phyloP scores from a whole-genome alignment of 2,797 vertebrate genomes.

The Neopelma chrysocephalum region DNA sequence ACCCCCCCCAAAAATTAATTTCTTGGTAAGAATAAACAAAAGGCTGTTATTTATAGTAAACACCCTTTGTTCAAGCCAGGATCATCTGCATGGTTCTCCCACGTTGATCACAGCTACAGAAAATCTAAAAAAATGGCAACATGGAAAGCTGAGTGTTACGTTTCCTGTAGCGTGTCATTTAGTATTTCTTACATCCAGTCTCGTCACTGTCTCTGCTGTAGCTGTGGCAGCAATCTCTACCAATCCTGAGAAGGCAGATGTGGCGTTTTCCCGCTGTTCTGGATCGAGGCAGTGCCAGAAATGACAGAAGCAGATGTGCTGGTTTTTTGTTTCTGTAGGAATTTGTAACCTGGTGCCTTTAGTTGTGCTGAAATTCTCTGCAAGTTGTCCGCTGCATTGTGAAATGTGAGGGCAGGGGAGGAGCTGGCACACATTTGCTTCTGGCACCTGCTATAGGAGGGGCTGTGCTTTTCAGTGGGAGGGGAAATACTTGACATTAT shows the following conservation, averaged over 20 bases:
- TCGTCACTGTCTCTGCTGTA: background rate
- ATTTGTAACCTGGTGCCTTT: background rate
- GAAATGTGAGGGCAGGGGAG: background rate
- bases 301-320: background rate
- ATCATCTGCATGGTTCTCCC: background rate
- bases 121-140: background rate
- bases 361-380: background rate
- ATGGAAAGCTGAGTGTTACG: background rate
- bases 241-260: background rate
- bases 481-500: background rate
- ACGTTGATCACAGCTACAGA: background rate
- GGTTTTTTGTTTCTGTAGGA: background rate
- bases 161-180: background rate
- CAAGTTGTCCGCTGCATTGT: background rate
- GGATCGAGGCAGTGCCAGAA: background rate
- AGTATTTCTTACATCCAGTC: background rate
- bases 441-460: rapidly evolving
- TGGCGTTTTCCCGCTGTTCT: background rate
- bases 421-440: background rate
- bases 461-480: background rate
- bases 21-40: background rate
- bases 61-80: background rate
- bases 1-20: too few relatives aligned
- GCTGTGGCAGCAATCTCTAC: background rate
- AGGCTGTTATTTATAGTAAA: background rate